Evolutionary conservation across 1,140 invertebrate species (phyloP).

Genomic region (Elysia chlorotica): DNA sequence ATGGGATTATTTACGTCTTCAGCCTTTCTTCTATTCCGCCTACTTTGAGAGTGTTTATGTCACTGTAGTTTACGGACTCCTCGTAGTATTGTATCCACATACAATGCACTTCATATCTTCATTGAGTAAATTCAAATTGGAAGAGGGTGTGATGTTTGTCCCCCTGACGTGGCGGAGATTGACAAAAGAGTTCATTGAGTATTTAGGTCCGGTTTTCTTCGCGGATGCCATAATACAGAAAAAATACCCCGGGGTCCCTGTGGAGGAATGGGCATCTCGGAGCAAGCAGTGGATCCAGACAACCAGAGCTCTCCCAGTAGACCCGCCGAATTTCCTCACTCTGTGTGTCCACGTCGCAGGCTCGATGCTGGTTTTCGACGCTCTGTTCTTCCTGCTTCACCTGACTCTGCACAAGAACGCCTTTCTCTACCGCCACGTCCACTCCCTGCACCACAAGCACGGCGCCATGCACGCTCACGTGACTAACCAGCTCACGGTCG

Average conservation of each 20-base stretch:
- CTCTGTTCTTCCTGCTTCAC: slow-evolving; percentile 48
- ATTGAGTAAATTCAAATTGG: slow-evolving; percentile 44
- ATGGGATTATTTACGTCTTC: slow-evolving; percentile 21
- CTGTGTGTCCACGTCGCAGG: slow-evolving; percentile 38
- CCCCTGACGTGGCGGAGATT: slow-evolving; percentile 23
- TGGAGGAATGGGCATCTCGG: slow-evolving; percentile 32
- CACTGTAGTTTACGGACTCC: slow-evolving; percentile 37
- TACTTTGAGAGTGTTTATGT: slow-evolving; percentile 51
- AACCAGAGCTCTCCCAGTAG: slow-evolving; percentile 40
- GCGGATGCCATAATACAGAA: slow-evolving; percentile 52
- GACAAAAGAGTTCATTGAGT: slow-evolving; percentile 25
- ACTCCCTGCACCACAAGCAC: slow-evolving; percentile 47
- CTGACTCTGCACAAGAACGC: slow-evolving; percentile 40
- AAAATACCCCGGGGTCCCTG: slow-evolving; percentile 40
- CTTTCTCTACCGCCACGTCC: slow-evolving; percentile 45
- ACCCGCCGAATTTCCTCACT: slow-evolving; percentile 27
- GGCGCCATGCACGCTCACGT: slow-evolving; percentile 45
- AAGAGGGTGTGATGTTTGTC: slow-evolving; percentile 23
- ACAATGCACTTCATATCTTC: slow-evolving; percentile 28
- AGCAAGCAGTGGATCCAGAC: slow-evolving; percentile 36
- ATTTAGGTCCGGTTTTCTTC: slow-evolving; percentile 45
- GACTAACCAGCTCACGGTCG: slow-evolving; percentile 47
- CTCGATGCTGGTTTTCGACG: slow-evolving; percentile 43
- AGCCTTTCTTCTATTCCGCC: slow-evolving; percentile 39
- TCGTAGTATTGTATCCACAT: slow-evolving; percentile 40